Base-by-base conservation (phyloP, 2,888 invertebrate species). In the Pyrrhosoma nymphula region DNA sequence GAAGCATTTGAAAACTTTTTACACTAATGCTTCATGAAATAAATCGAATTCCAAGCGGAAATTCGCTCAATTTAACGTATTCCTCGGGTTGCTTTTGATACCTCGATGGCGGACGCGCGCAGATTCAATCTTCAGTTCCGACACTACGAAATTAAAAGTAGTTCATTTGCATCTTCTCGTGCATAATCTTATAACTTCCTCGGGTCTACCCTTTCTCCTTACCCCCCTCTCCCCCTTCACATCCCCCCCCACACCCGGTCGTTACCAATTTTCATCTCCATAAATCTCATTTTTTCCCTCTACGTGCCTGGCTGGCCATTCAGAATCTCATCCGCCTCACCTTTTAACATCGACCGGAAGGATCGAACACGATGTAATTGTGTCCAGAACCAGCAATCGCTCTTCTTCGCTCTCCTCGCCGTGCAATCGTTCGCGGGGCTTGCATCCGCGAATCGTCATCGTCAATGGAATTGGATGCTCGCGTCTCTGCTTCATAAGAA, bases 261-360 rank as follows among this genome's bases (percentile, higher is more conserved):
- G 82, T 82, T 82, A 82, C 35, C 35, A 35, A 35, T 18, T 35
- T 60, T 82, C 82, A 82, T 82, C 82, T 35, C 30, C 30, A 82
- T 82, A 35, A 82, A 35, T 82, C 82, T 82, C 23, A 26, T 69
- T 69, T 69, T 69, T 69, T 69, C 82, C 35, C 35, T 35, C 82
- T 69, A 47, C 26, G 26, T 8, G n/a, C 82, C 82, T 35, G 6
- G 35, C 82, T 35, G 6, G 35, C 82, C 35, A 82, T 82, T 82
- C 82, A 26, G 82, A 18, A 35, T 82, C 30, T 82, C 82, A 30
- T 82, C 82, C 82, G 35, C 82, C 82, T n/a, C n/a, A 82, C 82
- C 82, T 82, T 82, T 82, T 82, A 82, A 82, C 82, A 14, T 82
- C 82, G 35, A 82, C 35, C 82, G 82, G 82, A 82, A 26, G 82